Conservation (phyloP, 1,140 invertebrate species). For the Diabrotica virgifera region DNA sequence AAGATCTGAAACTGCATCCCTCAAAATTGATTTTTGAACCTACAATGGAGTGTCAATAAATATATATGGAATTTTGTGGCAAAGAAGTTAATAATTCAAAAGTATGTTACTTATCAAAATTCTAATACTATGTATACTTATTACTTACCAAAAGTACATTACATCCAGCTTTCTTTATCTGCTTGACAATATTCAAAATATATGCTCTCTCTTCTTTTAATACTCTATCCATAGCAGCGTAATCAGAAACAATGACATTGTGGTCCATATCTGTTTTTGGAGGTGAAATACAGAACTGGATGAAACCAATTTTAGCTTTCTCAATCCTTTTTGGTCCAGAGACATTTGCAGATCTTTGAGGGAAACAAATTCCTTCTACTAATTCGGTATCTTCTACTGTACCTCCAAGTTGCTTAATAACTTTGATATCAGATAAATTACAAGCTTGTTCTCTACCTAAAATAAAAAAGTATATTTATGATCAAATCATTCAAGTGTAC, state of each 20-base stretch:
- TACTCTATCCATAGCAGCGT: slow-evolving; percentile 98
- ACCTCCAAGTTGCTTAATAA: slow-evolving; percentile 94
- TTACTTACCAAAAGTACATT: slow-evolving; percentile 86
- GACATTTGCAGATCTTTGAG: slow-evolving; percentile 82
- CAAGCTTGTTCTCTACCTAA: slow-evolving; percentile 58
- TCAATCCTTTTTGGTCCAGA: slow-evolving; percentile 92
- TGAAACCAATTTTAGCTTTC: slow-evolving; percentile 98
- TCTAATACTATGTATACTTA: neutral
- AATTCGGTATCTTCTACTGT: slow-evolving; percentile 98
- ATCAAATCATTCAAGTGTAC: neutral
- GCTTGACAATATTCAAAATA: slow-evolving; percentile 98
- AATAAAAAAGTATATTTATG: slow-evolving; percentile 6
- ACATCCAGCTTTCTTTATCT: slow-evolving; percentile 98
- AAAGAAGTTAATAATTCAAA: no score
- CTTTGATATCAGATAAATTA: slow-evolving; percentile 86
- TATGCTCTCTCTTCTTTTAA: slow-evolving; percentile 98
- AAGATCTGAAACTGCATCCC: slow-evolving; percentile 95
- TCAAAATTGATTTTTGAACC: slow-evolving; percentile 94
- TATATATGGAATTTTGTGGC: no score
- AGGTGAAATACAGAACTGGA: slow-evolving; percentile 99
- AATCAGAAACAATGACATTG: slow-evolving; percentile 96
- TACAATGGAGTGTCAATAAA: slow-evolving; percentile 18
- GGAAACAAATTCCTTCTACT: slow-evolving; percentile 92
- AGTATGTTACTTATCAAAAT: neutral
- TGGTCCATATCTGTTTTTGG: slow-evolving; percentile 99